These are phyloP conservation scores for Mesopsocus fuscifrons DNA, from an alignment of 2,888 invertebrate species.

Conservation along the genomic window DNA sequence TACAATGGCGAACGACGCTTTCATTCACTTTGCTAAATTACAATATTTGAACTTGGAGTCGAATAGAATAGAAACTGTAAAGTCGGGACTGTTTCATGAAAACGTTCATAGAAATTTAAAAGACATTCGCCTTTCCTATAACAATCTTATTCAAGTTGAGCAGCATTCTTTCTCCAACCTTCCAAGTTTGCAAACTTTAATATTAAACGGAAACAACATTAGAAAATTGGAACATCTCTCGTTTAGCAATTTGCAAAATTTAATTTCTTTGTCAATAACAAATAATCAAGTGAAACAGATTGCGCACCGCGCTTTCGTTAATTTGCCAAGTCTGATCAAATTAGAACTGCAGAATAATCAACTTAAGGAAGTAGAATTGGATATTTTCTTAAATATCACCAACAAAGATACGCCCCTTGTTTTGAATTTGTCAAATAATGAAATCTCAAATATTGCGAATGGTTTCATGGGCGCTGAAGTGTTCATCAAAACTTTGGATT, in stretches of 20 bases:
- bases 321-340: conserved; percentile 54
- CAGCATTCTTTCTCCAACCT: conserved; percentile 51
- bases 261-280: conserved; percentile 65
- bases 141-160: conserved; percentile 48
- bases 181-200: conserved; percentile 52
- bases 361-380: conserved; percentile 44
- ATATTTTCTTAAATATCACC: conserved; percentile 47
- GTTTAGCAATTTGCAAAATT: conserved; percentile 56
- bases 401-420: conserved; percentile 42
- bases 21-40: conserved; percentile 45
- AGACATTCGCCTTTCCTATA: conserved; percentile 65
- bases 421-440: conserved; percentile 58
- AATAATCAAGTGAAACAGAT: conserved; percentile 60
- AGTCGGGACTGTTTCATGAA: conserved; percentile 44
- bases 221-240: conserved; percentile 45
- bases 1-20: conserved; percentile 46
- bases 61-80: conserved; percentile 55
- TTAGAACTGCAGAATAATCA: conserved; percentile 67
- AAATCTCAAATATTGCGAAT: conserved; percentile 28
- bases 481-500: conserved; percentile 43
- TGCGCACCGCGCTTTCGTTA: conserved; percentile 50
- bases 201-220: conserved; percentile 61
- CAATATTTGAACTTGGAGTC: conserved; percentile 74
- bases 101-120: conserved; percentile 50
- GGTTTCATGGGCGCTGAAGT: conserved; percentile 29